phyloP scores from a whole-genome alignment of 2,113 vertebrate genomes.

The Formicarius rufipectus region DNA sequence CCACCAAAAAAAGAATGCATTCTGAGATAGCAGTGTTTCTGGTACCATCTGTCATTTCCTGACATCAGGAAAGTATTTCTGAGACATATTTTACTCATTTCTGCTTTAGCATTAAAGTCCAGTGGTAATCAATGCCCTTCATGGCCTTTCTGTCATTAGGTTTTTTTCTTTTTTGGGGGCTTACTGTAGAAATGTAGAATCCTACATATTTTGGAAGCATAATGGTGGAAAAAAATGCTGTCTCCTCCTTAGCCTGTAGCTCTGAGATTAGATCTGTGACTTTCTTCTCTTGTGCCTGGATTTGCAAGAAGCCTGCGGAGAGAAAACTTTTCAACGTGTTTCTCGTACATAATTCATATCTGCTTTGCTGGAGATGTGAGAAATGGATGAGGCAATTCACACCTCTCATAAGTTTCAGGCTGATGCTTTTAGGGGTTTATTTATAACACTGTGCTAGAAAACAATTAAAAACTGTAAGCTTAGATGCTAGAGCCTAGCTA shows the following conservation, averaged over 20 bases:
- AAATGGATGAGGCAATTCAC: conserved; percentile 14
- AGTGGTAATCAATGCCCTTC: background rate
- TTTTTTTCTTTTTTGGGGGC: background rate
- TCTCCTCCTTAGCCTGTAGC: background rate
- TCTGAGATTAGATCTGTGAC: background rate
- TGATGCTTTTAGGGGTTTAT: background rate
- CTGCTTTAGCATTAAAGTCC: background rate
- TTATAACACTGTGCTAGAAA: conserved; percentile 3
- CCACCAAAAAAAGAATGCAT: background rate
- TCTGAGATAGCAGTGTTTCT: background rate
- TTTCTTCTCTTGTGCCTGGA: background rate
- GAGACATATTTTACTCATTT: background rate
- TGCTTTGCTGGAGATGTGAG: background rate
- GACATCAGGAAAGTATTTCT: background rate
- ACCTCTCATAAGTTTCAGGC: background rate
- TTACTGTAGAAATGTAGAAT: background rate
- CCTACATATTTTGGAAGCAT: background rate
- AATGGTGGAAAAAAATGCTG: background rate
- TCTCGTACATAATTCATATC: background rate
- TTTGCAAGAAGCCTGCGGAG: background rate
- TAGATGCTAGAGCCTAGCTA: background rate
- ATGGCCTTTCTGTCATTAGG: background rate
- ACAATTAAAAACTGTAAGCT: background rate
- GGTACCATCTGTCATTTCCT: background rate
- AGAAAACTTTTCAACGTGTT: background rate